Base-by-base conservation (phyloP, 1,140 invertebrate species). In the Eurosta solidaginis region DNA sequence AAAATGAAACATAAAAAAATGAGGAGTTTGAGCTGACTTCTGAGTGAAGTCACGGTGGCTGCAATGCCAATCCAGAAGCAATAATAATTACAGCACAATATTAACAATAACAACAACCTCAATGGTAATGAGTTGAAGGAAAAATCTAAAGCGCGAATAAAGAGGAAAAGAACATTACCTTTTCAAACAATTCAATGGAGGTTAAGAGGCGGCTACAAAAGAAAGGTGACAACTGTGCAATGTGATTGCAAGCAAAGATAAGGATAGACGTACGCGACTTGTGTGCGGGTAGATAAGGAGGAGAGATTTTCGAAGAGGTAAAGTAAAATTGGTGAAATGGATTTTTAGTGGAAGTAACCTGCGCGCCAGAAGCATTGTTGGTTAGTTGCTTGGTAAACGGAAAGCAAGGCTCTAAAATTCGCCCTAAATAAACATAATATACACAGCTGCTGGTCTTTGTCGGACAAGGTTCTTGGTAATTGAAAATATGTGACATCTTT, bases 211-310 rank as follows among this genome's bases (percentile, higher is more conserved):
- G 59, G n/a, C 33, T 68, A n/a, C 17, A n/a, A 68, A 40, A 4
- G 7, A 68, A 68, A 68, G 59, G 36, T 68, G 59, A 68, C 59
- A 42, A 68, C 59, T 68, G n/a, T n/a, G 33, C 33, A 40, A 68
- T 40, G 33, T 36, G 59, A 40, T 20, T 42, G 36, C 17, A 40
- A 68, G 22, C 25, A 3, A 33, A 68, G 33, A 68, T 68, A 42
- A 12, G n/a, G 10, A n/a, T n/a, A n/a, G n/a, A n/a, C n/a, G n/a
- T n/a, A 47, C 45, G 45, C 45, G 45, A 14, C n/a, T 47, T 47
- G 45, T 17, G n/a, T 9, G 45, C 12, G 7, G 0, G 42, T 44
- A 6, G 42, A n/a, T n/a, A 7, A 44, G 42, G 0, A 44, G 12
- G 42, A 12, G 42, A 7, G 42, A 12, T 44, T 6, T 44, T 7